phyloP scores from a whole-genome alignment of 2,888 invertebrate genomes.

The Diarsia dahlii region DNA sequence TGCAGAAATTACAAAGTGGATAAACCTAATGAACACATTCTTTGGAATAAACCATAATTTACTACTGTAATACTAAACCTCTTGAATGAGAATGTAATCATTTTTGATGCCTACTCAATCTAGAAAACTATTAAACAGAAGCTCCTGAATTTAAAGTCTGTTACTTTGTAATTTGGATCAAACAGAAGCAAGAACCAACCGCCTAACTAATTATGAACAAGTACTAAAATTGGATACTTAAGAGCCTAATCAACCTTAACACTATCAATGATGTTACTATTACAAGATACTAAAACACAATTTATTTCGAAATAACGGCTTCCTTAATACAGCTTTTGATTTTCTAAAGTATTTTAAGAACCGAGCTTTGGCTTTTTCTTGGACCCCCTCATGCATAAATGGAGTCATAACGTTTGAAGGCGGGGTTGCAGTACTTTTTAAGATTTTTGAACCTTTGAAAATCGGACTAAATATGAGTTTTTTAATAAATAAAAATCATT shows the following conservation, averaged over 20 bases:
- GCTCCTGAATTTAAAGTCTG: not conserved
- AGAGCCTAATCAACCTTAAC: not conserved
- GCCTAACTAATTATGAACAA: not conserved
- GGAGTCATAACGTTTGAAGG: slow-evolving; percentile 46
- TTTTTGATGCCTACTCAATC: not conserved
- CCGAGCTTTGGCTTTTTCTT: slow-evolving; percentile 42
- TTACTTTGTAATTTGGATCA: slow-evolving; percentile 2
- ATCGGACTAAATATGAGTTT: too few species aligned
- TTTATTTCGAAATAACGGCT: slow-evolving; percentile 21
- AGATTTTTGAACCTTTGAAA: too few species aligned
- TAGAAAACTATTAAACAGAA: not conserved
- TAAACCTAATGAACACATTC: not conserved
- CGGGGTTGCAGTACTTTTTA: too few species aligned
- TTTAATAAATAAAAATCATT: too few species aligned
- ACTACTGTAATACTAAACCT: not conserved
- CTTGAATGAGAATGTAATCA: not conserved
- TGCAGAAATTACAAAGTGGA: not conserved
- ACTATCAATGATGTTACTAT: not conserved
- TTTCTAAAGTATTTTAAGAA: slow-evolving; percentile 19
- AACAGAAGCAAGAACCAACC: not conserved
- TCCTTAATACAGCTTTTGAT: slow-evolving; percentile 21
- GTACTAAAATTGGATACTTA: not conserved
- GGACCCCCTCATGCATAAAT: slow-evolving; percentile 30
- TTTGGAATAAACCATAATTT: not conserved
- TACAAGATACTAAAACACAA: slow-evolving; percentile 4